These are phyloP conservation scores for Macrobrachium nipponense DNA, from an alignment of 1,140 invertebrate genomes.

Conservation along the genomic window DNA sequence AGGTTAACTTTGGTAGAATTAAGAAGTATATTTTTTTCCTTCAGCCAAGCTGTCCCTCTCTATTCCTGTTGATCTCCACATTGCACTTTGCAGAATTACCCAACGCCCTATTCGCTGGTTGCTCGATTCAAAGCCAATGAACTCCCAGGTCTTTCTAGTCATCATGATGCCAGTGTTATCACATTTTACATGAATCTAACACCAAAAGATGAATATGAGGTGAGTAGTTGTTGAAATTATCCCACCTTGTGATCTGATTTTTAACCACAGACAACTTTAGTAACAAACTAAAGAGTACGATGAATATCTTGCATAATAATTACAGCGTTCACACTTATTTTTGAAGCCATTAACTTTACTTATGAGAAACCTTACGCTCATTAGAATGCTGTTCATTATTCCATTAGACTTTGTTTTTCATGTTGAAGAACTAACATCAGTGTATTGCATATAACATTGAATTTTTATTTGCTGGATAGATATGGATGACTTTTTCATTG, in stretches of 20 bases:
- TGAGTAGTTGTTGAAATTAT: not conserved
- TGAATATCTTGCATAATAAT: no score
- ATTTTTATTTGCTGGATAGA: no score
- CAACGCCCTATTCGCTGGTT: not conserved
- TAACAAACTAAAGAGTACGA: no score
- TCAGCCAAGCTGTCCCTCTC: not conserved
- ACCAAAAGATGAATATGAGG: conserved; percentile 13
- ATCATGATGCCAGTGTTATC: conserved; percentile 14
- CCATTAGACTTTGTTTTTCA: no score
- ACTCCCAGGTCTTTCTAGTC: conserved; percentile 20
- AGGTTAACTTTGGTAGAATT: not conserved
- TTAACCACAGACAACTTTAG: not conserved
- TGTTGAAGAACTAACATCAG: no score
- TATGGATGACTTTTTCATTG: no score
- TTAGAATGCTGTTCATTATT: no score
- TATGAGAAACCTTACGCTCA: no score
- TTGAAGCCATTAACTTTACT: no score
- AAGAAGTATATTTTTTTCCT: not conserved
- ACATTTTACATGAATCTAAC: conserved; percentile 29
- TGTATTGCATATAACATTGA: no score
- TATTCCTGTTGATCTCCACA: not conserved
- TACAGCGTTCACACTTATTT: no score
- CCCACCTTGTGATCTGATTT: not conserved
- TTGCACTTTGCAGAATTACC: not conserved
- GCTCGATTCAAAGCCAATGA: conserved; percentile 29